Base-by-base conservation (phyloP, 2,113 vertebrate species). In the Hyperopisus bebe region DNA sequence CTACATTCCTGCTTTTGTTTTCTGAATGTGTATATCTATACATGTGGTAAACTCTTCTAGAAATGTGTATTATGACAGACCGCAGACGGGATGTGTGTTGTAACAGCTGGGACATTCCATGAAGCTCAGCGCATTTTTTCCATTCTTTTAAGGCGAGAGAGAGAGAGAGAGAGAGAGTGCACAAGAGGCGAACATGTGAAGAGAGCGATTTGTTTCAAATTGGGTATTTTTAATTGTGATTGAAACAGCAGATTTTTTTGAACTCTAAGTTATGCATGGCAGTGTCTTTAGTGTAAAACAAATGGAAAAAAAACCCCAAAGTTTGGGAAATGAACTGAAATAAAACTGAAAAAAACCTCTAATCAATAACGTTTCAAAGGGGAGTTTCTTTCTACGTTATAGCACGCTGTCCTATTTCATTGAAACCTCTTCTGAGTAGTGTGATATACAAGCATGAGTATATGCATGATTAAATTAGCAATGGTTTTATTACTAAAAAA, bases 201-300 rank as follows among this genome's bases (percentile, higher is more conserved):
- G 70, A 3, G 2, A 44, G 44, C 21, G 1, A 53, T 51, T 53
- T 50, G 94, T 97, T 98, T 98, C 95, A 94, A 95, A 96, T 96
- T 97, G 97, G 96, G 96, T 97, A 97, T 97, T 98, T 99, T 98
- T 97, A 97, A 97, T 97, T 97, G 97, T 98, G 97, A 96, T 98
- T 97, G 97, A 99, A 99, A 98, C 97, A 98, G 98, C 98, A 98
- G 97, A 98, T 97, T 97, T 96, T 84, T 98, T 97, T 97, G 96
- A 98, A 97, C 95, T 97, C 97, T 97, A 97, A 97, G 97, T 97
- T 97, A 97, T 99, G 98, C 98, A 99, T 99, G 98, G 97, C 96
- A 98, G 97, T 99, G 97, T 99, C 97, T 98, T 98, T 97, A 99
- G 98, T 99, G 98, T 99, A 97, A 97, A 96, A 95, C 92, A 89